Base-by-base conservation (phyloP, 2,888 invertebrate genomes). In the Micropterix aruncella region DNA sequence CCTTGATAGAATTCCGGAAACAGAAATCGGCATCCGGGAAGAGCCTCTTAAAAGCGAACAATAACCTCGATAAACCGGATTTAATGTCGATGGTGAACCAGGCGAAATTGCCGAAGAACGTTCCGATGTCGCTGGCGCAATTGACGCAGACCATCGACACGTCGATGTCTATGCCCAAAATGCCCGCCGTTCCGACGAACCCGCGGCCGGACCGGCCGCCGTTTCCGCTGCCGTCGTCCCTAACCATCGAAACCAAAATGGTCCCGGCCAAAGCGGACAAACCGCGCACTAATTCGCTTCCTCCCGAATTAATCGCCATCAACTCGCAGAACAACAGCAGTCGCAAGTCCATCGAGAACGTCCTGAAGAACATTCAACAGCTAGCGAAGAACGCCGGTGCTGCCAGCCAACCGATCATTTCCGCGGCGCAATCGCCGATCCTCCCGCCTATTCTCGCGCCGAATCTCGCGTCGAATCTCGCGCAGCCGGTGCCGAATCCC, bases 291-390 rank as follows among this genome's bases (percentile, higher is more conserved):
- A 65, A 66, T 37, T 60, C 61, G 0, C 54, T 76, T 16, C 77
- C 77, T 0, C 77, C 77, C 0, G 77, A 77, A 50, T 50, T 77
- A 15, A 75, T 77, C 18, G 76, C 77, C 0, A 68, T 77, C 1
- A 74, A 75, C 46, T 69, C 74, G 1, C 70, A 69, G 1, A 65
- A 62, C 43, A 61, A 65, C 9, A 63, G 67, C 49, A 65, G 70
- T 0, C 60, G 68, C 36, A 63, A 65, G 45, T 63, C 69, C 0
- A 70, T 71, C 19, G 70, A 71, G 47, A 70, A 69, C 43, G 70
- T 70, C 2, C 42, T 68, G 3, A 66, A 67, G 19, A 68, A 69
- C 41, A 71, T 72, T 4, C 71, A 71, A 50, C 71, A 71, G 53
- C 48, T 70, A 17, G 69, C 70, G 0, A 71, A 70, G 19, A 67